Conservation (phyloP, 1,140 invertebrate species). For the Arctopsyche grandis region DNA sequence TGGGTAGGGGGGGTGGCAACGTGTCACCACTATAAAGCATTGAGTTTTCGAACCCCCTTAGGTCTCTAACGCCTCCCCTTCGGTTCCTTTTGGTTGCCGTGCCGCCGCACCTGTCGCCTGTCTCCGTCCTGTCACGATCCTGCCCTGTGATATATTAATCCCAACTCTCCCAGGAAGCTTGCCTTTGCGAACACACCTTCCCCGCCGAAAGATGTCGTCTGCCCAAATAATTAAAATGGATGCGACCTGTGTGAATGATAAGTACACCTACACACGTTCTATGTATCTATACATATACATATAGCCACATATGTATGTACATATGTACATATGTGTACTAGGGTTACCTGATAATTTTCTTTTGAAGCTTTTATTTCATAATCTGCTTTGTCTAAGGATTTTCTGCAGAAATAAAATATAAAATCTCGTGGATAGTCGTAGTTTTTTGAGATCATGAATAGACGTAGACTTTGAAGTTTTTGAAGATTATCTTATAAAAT, state of each 20-base stretch:
- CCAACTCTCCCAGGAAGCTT: constrained; percentile 37
- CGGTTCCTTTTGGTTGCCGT: background rate
- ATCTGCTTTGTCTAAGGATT: too few species aligned
- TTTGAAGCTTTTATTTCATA: too few species aligned
- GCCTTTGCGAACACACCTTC: background rate
- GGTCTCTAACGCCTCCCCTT: background rate
- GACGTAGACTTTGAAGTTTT: too few species aligned
- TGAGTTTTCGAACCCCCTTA: background rate
- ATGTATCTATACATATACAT: too few species aligned
- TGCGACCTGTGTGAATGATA: background rate
- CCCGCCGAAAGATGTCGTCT: background rate
- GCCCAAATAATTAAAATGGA: constrained; percentile 14
- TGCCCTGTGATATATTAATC: constrained; percentile 47
- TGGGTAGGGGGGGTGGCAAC: background rate
- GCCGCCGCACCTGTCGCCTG: constrained; percentile 42
- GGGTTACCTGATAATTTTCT: too few species aligned
- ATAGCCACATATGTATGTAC: too few species aligned
- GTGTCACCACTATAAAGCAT: constrained; percentile 30
- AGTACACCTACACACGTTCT: too few species aligned
- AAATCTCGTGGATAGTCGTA: too few species aligned
- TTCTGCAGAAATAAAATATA: too few species aligned
- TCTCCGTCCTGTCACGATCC: constrained; percentile 32
- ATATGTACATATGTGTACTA: too few species aligned
- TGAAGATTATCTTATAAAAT: too few species aligned
- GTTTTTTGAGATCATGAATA: too few species aligned